phyloP scores from a whole-genome alignment of 1,140 invertebrate genomes.

The Heliconius hermathena region DNA sequence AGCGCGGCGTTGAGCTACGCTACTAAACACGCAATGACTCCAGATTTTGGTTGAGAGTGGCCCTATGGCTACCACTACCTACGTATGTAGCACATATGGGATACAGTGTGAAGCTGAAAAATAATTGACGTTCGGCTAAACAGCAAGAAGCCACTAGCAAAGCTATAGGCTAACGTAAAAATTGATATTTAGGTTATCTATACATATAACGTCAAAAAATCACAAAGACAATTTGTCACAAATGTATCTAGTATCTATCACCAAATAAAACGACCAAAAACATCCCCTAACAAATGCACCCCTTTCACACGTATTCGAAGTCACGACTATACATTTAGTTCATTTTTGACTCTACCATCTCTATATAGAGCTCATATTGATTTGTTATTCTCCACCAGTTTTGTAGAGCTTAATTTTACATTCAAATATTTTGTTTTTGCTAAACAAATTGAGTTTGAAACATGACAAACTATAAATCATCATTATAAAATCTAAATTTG shows the following conservation, averaged over 20 bases:
- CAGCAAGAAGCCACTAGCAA: too few species aligned
- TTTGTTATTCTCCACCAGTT: not conserved
- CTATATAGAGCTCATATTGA: not conserved
- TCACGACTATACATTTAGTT: not conserved
- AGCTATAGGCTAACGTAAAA: not conserved
- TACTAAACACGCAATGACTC: too few species aligned
- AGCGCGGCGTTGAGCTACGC: too few species aligned
- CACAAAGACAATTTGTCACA: not conserved
- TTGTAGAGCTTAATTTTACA: not conserved
- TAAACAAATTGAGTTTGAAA: constrained; percentile 8
- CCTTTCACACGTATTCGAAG: constrained; percentile 7
- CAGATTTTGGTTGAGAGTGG: too few species aligned
- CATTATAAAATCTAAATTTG: constrained; percentile 4
- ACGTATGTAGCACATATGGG: too few species aligned
- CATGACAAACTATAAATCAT: constrained; percentile 4
- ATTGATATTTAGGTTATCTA: not conserved
- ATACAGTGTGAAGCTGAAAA: too few species aligned
- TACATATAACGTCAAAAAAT: not conserved
- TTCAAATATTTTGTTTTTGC: constrained; percentile 13
- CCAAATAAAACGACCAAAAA: constrained; percentile 27
- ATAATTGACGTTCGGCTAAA: too few species aligned
- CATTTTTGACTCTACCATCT: not conserved
- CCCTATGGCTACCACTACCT: too few species aligned
- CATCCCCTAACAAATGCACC: constrained; percentile 26
- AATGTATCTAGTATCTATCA: constrained; percentile 22